Evolutionary conservation across 2,797 vertebrate genomes (phyloP).

Genomic region (Coreius guichenoti): DNA sequence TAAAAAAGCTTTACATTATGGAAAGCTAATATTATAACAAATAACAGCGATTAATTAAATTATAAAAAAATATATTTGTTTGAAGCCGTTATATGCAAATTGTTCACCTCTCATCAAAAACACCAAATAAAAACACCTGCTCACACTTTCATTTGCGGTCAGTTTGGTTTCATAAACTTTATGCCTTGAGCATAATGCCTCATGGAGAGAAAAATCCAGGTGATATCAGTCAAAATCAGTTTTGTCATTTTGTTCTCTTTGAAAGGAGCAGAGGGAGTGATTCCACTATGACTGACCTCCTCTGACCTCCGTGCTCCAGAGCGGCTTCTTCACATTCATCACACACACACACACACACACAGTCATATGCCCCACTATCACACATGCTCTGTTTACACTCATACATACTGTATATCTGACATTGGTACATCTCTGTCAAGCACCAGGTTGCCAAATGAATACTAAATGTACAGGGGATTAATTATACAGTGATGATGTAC

Average conservation of each 20-base stretch:
- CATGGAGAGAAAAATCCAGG: slow-evolving; percentile 40
- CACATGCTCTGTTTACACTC: slow-evolving; percentile 39
- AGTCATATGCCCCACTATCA: slow-evolving; percentile 21
- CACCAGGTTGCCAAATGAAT: slow-evolving; percentile 52
- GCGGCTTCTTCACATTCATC: slow-evolving; percentile 34
- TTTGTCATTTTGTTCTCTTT: slow-evolving; percentile 16
- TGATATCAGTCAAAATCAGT: slow-evolving; percentile 46
- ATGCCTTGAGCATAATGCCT: background rate
- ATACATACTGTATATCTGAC: slow-evolving; percentile 56
- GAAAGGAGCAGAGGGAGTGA: slow-evolving; percentile 20
- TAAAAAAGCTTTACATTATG: background rate
- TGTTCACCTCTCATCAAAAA: background rate
- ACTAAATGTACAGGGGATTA: slow-evolving; percentile 58
- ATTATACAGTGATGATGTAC: slow-evolving; percentile 60
- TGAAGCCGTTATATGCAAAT: background rate
- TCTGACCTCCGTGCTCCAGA: slow-evolving; percentile 49
- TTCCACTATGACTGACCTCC: slow-evolving; percentile 38
- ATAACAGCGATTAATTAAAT: background rate
- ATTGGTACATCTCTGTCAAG: slow-evolving; percentile 46
- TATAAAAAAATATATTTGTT: background rate
- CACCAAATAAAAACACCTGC: background rate
- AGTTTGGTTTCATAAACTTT: background rate
- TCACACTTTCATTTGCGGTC: background rate
- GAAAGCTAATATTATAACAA: background rate
- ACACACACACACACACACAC: slow-evolving; percentile 22